These are phyloP conservation scores for Coboldia fuscipes DNA, from an alignment of 1,140 invertebrate genomes.

Conservation along the genomic window DNA sequence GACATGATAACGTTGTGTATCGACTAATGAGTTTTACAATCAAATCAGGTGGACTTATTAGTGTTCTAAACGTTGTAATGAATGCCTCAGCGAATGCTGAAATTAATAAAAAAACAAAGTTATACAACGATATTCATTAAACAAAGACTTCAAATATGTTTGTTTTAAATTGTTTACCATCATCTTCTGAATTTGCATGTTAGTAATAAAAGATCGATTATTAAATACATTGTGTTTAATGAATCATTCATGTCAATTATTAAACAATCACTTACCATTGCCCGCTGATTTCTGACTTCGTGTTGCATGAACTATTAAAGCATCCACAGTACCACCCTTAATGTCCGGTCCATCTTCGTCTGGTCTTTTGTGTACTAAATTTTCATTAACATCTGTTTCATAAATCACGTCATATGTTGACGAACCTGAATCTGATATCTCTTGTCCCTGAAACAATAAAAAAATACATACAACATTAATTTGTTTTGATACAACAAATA, in stretches of 20 bases:
- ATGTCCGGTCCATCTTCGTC: constrained; percentile 74
- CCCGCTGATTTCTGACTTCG: constrained; percentile 34
- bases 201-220: no score
- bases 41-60: constrained; percentile 70
- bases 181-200: no score
- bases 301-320: constrained; percentile 80
- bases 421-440: no score
- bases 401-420: constrained; percentile 32
- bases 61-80: constrained; percentile 88
- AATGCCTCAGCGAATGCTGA: constrained; percentile 82
- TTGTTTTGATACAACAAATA: no score
- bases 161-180: no score
- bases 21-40: constrained; percentile 73
- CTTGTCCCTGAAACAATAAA: no score
- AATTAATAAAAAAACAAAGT: constrained; percentile 8
- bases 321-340: constrained; percentile 73
- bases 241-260: no score
- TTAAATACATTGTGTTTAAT: no score
- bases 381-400: constrained; percentile 57
- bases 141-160: neutral
- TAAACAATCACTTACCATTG: constrained; percentile 16
- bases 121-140: neutral
- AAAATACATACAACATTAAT: neutral
- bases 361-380: constrained; percentile 55
- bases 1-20: constrained; percentile 47